Evolutionary conservation across 2,113 vertebrate genomes (phyloP).

Genomic region (Halichoeres trimaculatus): DNA sequence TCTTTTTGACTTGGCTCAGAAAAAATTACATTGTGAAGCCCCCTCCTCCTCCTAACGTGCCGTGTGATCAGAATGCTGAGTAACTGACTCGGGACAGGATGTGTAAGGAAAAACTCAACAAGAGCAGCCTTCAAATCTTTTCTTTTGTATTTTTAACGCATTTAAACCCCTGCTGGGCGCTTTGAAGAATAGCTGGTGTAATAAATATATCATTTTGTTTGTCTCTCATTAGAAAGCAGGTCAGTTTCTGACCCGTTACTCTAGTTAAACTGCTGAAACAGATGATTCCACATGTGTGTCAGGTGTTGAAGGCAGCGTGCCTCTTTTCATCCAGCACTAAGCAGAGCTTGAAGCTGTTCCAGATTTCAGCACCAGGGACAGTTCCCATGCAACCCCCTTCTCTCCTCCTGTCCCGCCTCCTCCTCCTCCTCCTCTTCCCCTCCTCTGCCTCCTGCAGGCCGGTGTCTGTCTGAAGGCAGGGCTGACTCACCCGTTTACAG

Average conservation of each 20-base stretch:
- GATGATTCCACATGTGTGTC: conserved; percentile 37
- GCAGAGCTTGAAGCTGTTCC: conserved; percentile 44
- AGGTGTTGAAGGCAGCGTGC: conserved; percentile 23
- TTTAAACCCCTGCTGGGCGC: conserved; percentile 5
- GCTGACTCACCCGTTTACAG: conserved; percentile 80
- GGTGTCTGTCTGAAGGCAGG: conserved; percentile 60
- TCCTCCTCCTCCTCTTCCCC: neutral
- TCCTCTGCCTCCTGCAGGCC: conserved; percentile 29
- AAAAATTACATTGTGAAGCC: conserved; percentile 36
- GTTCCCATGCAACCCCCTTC: conserved; percentile 53
- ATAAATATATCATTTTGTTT: neutral
- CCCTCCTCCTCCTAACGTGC: conserved; percentile 11
- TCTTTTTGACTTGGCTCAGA: conserved; percentile 55
- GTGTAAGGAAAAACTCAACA: conserved; percentile 25
- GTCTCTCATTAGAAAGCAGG: conserved; percentile 8
- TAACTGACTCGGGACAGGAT: conserved; percentile 31
- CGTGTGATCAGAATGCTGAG: conserved; percentile 59
- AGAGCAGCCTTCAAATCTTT: conserved; percentile 10
- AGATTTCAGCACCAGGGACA: conserved; percentile 79
- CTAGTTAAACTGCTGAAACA: neutral
- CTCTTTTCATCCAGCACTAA: conserved; percentile 3
- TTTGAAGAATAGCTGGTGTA: conserved; percentile 3
- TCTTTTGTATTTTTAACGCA: neutral
- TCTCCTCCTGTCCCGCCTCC: neutral
- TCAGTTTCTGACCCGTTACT: conserved; percentile 31